These are phyloP conservation scores for Megaleporinus macrocephalus DNA, from an alignment of 2,113 vertebrate species.

Conservation along the genomic window DNA sequence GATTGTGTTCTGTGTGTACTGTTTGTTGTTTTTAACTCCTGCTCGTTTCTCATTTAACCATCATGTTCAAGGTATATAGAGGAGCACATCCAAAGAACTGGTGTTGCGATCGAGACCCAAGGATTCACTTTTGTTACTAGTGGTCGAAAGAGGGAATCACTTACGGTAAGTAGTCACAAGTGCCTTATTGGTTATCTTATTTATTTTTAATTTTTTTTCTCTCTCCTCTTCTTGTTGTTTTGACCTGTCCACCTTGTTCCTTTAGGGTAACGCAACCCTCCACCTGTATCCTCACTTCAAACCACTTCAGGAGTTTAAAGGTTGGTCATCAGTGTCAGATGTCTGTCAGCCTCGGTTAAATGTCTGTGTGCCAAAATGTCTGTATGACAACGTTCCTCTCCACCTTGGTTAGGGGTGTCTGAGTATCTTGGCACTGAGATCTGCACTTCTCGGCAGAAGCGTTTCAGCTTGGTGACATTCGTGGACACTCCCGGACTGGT, in stretches of 20 bases:
- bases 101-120: conserved; percentile 86
- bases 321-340: conserved; percentile 62
- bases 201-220: background rate
- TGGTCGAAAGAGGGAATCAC: conserved; percentile 84
- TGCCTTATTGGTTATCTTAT: background rate
- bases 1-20: background rate
- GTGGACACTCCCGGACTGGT: conserved; percentile 84
- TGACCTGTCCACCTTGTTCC: background rate
- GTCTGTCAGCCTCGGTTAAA: background rate
- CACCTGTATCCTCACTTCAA: conserved; percentile 86
- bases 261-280: conserved; percentile 84
- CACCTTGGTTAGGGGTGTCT: conserved; percentile 71
- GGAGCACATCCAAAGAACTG: conserved; percentile 86
- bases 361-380: background rate
- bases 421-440: conserved; percentile 85
- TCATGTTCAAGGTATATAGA: conserved; percentile 80
- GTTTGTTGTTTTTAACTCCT: background rate
- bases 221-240: background rate
- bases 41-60: background rate
- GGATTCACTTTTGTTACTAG: conserved; percentile 86
- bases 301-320: conserved; percentile 82
- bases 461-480: conserved; percentile 84
- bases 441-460: conserved; percentile 84
- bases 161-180: conserved; percentile 75
- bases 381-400: background rate